A percentile compares a stretch with the other conserved stretches of the same genome.
Evolutionary conservation across 2,888 invertebrate species (phyloP).

Genomic region (Tanytarsus gracilentus): DNA sequence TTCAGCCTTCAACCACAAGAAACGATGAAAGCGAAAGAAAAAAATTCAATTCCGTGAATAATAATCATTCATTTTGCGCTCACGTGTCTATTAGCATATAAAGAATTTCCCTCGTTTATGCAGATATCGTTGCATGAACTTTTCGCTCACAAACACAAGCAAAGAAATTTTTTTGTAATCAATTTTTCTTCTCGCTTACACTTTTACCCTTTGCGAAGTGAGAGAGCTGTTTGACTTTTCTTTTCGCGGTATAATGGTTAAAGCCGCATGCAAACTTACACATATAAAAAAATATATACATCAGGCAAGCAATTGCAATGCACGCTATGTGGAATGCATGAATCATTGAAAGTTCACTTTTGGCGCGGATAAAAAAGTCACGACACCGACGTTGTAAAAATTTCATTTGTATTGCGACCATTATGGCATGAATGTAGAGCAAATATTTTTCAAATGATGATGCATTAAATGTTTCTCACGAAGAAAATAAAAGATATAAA

Average conservation of each 20-base stretch:
- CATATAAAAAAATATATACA: too few relatives aligned
- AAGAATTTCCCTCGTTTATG: conserved; percentile 12
- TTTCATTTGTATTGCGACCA: neutral
- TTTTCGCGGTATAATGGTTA: too few relatives aligned
- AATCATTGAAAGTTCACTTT: conserved; percentile 8
- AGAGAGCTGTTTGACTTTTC: too few relatives aligned
- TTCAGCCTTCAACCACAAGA: too few relatives aligned
- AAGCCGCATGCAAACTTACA: too few relatives aligned
- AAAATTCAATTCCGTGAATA: too few relatives aligned
- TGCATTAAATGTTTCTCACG: neutral
- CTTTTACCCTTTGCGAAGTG: too few relatives aligned
- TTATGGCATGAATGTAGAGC: neutral
- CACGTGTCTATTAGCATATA: conserved; percentile 5
- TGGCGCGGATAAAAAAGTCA: neutral
- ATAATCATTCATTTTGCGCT: neutral
- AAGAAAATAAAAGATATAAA: too few relatives aligned
- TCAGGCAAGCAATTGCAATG: neutral
- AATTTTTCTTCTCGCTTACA: too few relatives aligned
- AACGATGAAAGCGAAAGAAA: too few relatives aligned
- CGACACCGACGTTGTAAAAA: neutral
- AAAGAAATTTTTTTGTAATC: too few relatives aligned
- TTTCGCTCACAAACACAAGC: too few relatives aligned
- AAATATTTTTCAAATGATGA: neutral
- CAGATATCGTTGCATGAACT: neutral
- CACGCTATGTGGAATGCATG: neutral